Base-by-base conservation (phyloP, 2,797 vertebrate genomes). In the Carcharodon carcharias region DNA sequence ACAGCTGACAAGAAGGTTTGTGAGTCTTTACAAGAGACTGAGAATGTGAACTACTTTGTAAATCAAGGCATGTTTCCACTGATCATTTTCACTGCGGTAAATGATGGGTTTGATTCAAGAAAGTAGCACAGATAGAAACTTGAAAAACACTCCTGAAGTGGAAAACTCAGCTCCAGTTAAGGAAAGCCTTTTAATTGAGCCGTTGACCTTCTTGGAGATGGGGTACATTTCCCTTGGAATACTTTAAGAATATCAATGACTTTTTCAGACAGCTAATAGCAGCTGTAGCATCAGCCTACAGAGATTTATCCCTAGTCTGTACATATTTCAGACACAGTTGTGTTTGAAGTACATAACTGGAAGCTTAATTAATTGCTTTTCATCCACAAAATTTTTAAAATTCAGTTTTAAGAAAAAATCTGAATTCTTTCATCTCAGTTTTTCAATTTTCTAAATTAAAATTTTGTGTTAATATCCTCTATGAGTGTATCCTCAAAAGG, bases 21-120 rank as follows among this genome's bases (percentile, higher is more conserved):
- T 11, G 7, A 93, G 23, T 65, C 65, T 93, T 21, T 67, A 93
- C 88, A 93, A 93, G 35, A 23, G 61, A 40, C n/a, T 40, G 61
- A 93, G 65, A 93, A 93, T 40, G 31, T 31, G 87, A 89, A 89
- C 9, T 26, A 65, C 56, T 93, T 65, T 93, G 91, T 93, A 65
- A 65, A 65, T 93, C 16, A 40, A 82, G 40, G n/a, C n/a, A 93
- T 23, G 23, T 11, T n/a, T 89, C 28, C 35, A 58, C 87, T 56
- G 9, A 31, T 35, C 54, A 58, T 58, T 89, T 89, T 28, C 50
- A 58, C 23, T 31, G 87, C 28, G 28, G 26, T 56, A 89, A 58
- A 28, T 89, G 54, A 89, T 89, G 4, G 63, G 61, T 65, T 93
- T 65, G 61, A 93, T 14, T 45, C 61, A 40, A 21, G 23, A 65